Evolutionary conservation across 2,797 vertebrate species (phyloP), one percentile per base, ranked within the genome.

Genomic region (Chaunax sp.): DNA sequence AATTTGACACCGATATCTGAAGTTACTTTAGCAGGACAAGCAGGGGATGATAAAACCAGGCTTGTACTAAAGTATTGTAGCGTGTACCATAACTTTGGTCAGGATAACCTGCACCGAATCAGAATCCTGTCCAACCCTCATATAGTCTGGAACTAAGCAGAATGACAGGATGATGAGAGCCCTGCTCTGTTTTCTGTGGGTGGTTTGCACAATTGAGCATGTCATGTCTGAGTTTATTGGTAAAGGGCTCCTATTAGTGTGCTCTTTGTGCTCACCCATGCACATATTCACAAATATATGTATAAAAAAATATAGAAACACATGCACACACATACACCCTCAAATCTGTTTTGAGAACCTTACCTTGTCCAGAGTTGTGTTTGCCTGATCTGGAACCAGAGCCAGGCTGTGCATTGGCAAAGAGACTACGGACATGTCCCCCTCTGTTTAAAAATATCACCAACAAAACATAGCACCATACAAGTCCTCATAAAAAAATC

Each of bases 391-490:
- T 73, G 79, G 87, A 89, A 80, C 61, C 40, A 1, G 11, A 28
- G 88, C 89, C 89, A 92, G 50, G 49, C 47, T 74, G 56, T 50
- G 33, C 75, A 77, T 44, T 75, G 79, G 87, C 83, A 86, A 66
- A 5, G 44, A 59, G 46, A 47, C 74, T 62, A n/a, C 19, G 69
- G 61, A 79, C 72, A 37, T 52, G 55, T 67, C 37, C 53, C 50
- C 59, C 10, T 4, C 62, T 51, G 63, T 78, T 62, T 64, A 51
- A 65, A 63, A 76, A 72, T 56, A 61, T 68, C 60, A 74, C 54
- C 12, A 19, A 55, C n/a, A 54, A 66, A 77, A 72, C 62, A 61
- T 20, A 7, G 26, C 43, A 25, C 55, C 68, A 58, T 64, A 41
- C 52, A 33, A 68, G 72, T 84, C 55, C 64, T 68, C 65, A 49